These are phyloP conservation scores for Drosophila ananassae DNA, from an alignment of 1,140 invertebrate species.

Conservation along the genomic window DNA sequence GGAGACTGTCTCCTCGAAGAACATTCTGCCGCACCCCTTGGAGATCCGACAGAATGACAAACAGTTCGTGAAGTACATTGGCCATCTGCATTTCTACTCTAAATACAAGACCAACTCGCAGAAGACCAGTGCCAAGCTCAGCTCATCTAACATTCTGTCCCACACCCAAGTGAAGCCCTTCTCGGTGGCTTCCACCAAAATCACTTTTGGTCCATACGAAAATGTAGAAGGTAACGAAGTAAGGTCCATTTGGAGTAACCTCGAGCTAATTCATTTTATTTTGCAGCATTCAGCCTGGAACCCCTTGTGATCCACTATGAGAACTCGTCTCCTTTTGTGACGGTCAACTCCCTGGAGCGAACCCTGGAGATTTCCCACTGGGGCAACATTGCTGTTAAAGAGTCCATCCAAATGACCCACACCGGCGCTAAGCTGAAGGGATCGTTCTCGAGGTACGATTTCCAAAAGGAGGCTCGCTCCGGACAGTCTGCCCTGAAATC, in stretches of 20 bases:
- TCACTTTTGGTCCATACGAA: conserved; percentile 95
- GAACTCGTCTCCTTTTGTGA: conserved; percentile 98
- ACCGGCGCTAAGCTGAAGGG: conserved; percentile 96
- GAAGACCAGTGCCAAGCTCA: conserved; percentile 91
- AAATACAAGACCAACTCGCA: conserved; percentile 92
- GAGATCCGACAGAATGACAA: conserved; percentile 96
- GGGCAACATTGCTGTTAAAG: conserved; percentile 99
- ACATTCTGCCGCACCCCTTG: conserved; percentile 92
- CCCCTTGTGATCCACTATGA: conserved; percentile 95
- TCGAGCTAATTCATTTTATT: background rate
- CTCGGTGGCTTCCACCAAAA: conserved; percentile 89
- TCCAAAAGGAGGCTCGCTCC: conserved; percentile 94
- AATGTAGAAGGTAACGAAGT: conserved; percentile 85
- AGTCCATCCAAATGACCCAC: conserved; percentile 95
- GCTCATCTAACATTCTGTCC: conserved; percentile 92
- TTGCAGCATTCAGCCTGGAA: conserved; percentile 85
- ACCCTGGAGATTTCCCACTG: conserved; percentile 98
- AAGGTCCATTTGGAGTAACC: background rate
- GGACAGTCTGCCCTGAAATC: conserved; percentile 94
- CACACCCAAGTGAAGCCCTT: conserved; percentile 95
- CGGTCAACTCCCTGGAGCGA: conserved; percentile 93
- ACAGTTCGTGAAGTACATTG: conserved; percentile 94
- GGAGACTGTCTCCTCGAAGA: conserved; percentile 91
- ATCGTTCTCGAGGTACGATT: conserved; percentile 98
- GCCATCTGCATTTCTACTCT: conserved; percentile 93